Evolutionary conservation across 1,140 invertebrate genomes (phyloP), one percentile per base, ranked within the genome.

Genomic region (Macrosteles quadrilineatus): DNA sequence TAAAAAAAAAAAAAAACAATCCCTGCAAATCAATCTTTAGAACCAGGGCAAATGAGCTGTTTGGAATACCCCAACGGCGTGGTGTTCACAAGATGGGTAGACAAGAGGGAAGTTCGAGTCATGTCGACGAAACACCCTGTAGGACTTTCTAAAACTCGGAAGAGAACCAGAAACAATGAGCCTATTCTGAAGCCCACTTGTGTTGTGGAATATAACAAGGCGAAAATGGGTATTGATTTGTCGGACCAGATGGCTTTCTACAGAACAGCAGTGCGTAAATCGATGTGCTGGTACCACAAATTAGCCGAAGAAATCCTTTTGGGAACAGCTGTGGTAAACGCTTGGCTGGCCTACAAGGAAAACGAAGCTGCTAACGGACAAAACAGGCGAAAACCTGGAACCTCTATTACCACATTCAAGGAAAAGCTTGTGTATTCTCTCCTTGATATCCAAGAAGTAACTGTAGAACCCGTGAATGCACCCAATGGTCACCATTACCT

Each of bases 281-380:
- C 25, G 9, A 9, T 69, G 27, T 43, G 63, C n/a, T 68, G 65
- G 65, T 71, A 68, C 62, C 45, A 70, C 36, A 67, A 70, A 27
- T 2, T 36, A 66, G 30, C 64, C 2, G 32, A 43, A 21, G 29
- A 66, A 12, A n/a, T 66, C 4, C 32, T 66, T 9, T 25, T 45
- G 17, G 43, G 43, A 23, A 66, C 64, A 2, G 32, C 29, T n/a
- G n/a, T 45, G 19, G 64, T 66, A 36, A 66, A 66, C 19, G 9
- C 50, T 11, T 55, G 50, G 50, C 19, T 55, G 19, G 50, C 50
- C 4, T 55, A 55, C 19, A 55, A 55, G 19, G 9, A 55, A 9
- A 40, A 40, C 36, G n/a, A n/a, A n/a, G n/a, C n/a, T n/a, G n/a
- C n/a, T n/a, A n/a, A n/a, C n/a, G n/a, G n/a, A n/a, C n/a, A n/a